These are phyloP conservation scores for Myodes glareolus DNA, from an alignment of 2,113 vertebrate genomes.

Conservation along the genomic window DNA sequence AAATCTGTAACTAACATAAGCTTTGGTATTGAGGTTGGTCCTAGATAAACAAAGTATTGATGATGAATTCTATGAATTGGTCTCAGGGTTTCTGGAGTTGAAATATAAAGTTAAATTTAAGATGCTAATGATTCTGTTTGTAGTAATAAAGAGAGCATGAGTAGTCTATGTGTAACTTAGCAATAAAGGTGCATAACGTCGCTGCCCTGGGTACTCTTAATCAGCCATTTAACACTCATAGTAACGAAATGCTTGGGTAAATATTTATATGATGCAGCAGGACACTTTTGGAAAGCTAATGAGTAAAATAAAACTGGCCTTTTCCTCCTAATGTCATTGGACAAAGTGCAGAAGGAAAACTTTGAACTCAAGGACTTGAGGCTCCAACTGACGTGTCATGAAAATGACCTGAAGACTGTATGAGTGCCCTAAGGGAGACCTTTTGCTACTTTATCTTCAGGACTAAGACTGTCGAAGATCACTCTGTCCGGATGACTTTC, in stretches of 20 bases:
- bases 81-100: background rate
- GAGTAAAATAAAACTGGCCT: background rate
- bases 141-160: background rate
- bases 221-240: background rate
- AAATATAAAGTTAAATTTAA: background rate
- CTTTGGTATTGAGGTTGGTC: background rate
- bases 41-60: background rate
- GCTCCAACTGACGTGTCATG: background rate
- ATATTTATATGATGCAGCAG: background rate
- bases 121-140: background rate
- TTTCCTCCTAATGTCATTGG: background rate
- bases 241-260: background rate
- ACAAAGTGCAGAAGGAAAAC: background rate
- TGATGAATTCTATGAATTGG: background rate
- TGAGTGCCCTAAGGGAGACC: background rate
- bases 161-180: background rate
- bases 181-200: background rate
- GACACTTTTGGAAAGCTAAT: background rate
- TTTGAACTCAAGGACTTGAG: background rate
- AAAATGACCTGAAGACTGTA: background rate
- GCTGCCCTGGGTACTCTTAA: background rate
- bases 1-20: background rate
- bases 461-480: background rate
- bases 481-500: background rate
- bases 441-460: background rate